Percentiles rank a stretch among this genome's conserved stretches.
Evolutionary conservation across 2,888 invertebrate genomes (phyloP).

Genomic region (Drosophila barbarae): DNA sequence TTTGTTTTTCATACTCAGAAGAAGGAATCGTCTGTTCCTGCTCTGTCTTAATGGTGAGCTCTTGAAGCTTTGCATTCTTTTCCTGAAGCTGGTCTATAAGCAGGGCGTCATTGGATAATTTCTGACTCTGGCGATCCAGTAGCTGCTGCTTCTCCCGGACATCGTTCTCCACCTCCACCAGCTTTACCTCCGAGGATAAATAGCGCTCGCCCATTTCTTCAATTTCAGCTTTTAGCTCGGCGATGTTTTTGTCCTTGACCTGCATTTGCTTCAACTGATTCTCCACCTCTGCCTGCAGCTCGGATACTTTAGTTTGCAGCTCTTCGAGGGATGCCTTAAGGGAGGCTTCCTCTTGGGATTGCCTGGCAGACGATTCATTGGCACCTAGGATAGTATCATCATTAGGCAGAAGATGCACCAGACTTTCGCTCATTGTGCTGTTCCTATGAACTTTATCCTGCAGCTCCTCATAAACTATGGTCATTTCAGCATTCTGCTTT

Average conservation of each 20-base stretch:
- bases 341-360: neutral
- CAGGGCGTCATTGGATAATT: conserved; percentile 35
- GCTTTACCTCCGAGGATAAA: conserved; percentile 47
- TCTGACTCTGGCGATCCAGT: conserved; percentile 46
- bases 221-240: conserved; percentile 47
- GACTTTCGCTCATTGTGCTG: conserved; percentile 48
- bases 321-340: conserved; percentile 18
- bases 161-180: conserved; percentile 37
- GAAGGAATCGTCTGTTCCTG: neutral
- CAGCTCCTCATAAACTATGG: conserved; percentile 63
- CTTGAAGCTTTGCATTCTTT: conserved; percentile 49
- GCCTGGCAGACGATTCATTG: too few species aligned
- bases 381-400: conserved; percentile 10
- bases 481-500: conserved; percentile 66
- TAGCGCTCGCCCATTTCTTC: conserved; percentile 51
- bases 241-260: conserved; percentile 44
- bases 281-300: conserved; percentile 32
- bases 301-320: conserved; percentile 30
- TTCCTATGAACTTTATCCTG: conserved; percentile 61
- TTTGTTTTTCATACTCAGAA: neutral
- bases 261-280: conserved; percentile 23
- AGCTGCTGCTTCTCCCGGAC: conserved; percentile 27
- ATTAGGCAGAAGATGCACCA: neutral
- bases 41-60: conserved; percentile 44
- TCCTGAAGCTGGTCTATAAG: conserved; percentile 52